Conservation (phyloP, 1,140 invertebrate genomes). For the Halyomorpha halys region DNA sequence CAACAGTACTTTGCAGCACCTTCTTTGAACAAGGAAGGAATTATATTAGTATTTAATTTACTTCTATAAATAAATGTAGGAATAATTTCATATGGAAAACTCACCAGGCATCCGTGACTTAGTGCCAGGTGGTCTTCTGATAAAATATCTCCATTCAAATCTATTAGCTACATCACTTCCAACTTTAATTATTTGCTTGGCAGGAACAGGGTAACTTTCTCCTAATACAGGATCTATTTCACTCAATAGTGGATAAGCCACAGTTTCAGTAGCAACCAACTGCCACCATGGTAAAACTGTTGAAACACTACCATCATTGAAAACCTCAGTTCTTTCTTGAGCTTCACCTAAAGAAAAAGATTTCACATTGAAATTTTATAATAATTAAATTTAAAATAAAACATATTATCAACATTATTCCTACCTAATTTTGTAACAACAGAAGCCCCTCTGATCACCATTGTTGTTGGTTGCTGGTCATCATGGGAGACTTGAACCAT, state of each 20-base stretch:
- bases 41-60: constrained; percentile 53
- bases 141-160: constrained; percentile 90
- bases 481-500: constrained; percentile 75
- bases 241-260: constrained; percentile 69
- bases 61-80: constrained; percentile 42
- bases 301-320: constrained; percentile 70
- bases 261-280: constrained; percentile 71
- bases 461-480: constrained; percentile 64
- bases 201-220: constrained; percentile 81
- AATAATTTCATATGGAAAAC: constrained; percentile 24
- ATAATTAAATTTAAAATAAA: background rate
- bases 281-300: constrained; percentile 72
- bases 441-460: constrained; percentile 77
- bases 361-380: background rate
- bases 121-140: constrained; percentile 41
- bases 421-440: constrained; percentile 61
- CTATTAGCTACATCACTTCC: constrained; percentile 82
- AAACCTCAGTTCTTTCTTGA: constrained; percentile 64
- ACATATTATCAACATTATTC: constrained; percentile 2
- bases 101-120: constrained; percentile 29
- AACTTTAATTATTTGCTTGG: constrained; percentile 78
- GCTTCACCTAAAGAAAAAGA: constrained; percentile 46
- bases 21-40: too few species aligned
- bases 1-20: too few species aligned
- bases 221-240: constrained; percentile 73